phyloP scores from a whole-genome alignment of 1,140 invertebrate genomes.

The Nasonia vitripennis region DNA sequence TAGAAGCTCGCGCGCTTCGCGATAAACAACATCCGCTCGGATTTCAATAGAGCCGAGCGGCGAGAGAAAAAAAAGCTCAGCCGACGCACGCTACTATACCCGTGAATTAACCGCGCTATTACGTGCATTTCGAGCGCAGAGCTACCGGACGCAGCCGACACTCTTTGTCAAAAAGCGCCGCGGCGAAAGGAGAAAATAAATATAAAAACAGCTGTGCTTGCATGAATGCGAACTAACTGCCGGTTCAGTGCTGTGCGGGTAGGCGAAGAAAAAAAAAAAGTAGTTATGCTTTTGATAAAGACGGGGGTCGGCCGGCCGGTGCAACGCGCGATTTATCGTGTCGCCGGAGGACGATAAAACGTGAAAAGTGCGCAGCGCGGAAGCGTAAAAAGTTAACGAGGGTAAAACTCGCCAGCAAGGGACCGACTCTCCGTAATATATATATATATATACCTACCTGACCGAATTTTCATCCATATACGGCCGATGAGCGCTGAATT shows the following conservation, averaged over 20 bases:
- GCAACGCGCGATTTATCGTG: conserved; percentile 47
- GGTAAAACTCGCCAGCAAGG: not conserved
- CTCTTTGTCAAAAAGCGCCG: not conserved
- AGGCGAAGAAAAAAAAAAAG: not conserved
- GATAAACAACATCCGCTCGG: not conserved
- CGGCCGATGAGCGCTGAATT: too few relatives aligned
- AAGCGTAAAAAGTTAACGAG: conserved; percentile 15
- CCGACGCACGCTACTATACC: not conserved
- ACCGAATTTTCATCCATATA: not conserved
- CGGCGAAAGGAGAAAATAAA: not conserved
- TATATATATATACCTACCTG: not conserved
- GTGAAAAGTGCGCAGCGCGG: conserved; percentile 1
- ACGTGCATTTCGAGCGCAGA: not conserved
- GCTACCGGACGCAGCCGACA: not conserved
- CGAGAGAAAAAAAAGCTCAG: not conserved
- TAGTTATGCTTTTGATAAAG: conserved; percentile 49
- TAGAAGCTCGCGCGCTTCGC: too few relatives aligned
- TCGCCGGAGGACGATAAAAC: conserved; percentile 50
- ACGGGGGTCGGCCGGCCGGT: too few relatives aligned
- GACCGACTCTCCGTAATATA: not conserved
- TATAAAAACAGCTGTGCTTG: not conserved
- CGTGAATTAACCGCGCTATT: conserved; percentile 20
- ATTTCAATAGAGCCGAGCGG: not conserved
- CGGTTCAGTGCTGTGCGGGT: not conserved
- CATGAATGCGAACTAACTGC: conserved; percentile 4